Evolutionary conservation across 2,797 vertebrate species (phyloP).

Genomic region (Anas acuta): DNA sequence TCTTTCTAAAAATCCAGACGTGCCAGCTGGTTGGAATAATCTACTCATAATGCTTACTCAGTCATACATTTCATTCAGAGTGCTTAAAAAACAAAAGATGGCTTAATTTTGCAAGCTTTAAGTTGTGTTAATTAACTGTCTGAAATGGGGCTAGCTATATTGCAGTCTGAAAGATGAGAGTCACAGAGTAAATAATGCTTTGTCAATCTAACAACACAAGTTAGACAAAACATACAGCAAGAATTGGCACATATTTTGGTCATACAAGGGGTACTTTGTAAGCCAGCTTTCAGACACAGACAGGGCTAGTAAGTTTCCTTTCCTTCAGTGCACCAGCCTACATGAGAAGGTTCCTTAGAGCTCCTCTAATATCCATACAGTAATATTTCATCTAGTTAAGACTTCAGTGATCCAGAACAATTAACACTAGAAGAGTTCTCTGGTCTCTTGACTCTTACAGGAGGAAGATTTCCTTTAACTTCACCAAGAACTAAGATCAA

Average conservation of each 20-base stretch:
- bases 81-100: background rate
- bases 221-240: background rate
- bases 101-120: background rate
- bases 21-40: background rate
- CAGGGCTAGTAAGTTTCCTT: background rate
- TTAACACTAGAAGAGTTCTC: background rate
- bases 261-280: background rate
- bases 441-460: background rate
- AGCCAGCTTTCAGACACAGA: background rate
- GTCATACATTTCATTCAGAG: background rate
- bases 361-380: background rate
- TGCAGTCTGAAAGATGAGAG: background rate
- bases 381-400: background rate
- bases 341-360: background rate
- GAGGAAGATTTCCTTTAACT: background rate
- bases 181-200: background rate
- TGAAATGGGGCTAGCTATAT: background rate
- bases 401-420: background rate
- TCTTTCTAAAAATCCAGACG: background rate
- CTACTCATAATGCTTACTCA: background rate
- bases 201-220: background rate
- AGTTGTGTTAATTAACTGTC: background rate
- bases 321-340: background rate
- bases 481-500: background rate
- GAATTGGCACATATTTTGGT: background rate